A percentile compares a stretch with the other conserved stretches of the same genome.
phyloP scores from a whole-genome alignment of 2,888 invertebrate species.

The Cephus pulcher region DNA sequence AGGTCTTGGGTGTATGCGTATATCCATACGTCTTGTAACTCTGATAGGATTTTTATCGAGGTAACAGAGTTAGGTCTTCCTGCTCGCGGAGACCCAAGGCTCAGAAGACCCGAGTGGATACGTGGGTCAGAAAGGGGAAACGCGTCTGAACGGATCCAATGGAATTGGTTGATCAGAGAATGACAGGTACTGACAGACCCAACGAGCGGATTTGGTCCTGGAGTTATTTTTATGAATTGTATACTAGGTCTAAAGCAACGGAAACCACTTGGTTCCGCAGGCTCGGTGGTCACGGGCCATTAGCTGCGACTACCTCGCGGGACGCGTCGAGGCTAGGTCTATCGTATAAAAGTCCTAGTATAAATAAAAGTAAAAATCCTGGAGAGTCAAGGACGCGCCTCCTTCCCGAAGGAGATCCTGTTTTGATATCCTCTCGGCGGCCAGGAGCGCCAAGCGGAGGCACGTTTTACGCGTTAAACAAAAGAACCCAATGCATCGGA shows the following conservation, averaged over 20 bases:
- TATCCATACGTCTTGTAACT: background rate
- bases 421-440: background rate
- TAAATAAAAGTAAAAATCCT: background rate
- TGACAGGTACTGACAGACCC: background rate
- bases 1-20: background rate
- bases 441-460: background rate
- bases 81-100: background rate
- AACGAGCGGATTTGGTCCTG: background rate
- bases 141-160: background rate
- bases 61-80: background rate
- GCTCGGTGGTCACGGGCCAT: background rate
- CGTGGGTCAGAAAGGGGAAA: background rate
- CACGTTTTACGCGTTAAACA: background rate
- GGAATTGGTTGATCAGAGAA: accelerated
- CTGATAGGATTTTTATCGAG: background rate
- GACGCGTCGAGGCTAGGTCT: background rate
- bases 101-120: background rate
- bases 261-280: background rate
- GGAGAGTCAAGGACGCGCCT: background rate
- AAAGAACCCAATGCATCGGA: background rate
- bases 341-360: background rate
- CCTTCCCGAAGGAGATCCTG: background rate
- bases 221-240: background rate
- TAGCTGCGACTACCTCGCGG: background rate
- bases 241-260: background rate